Percentiles rank a stretch among this genome's conserved stretches.
These are phyloP conservation scores for Cephus pygmeus DNA, from an alignment of 2,888 invertebrate species.

Conservation along the genomic window DNA sequence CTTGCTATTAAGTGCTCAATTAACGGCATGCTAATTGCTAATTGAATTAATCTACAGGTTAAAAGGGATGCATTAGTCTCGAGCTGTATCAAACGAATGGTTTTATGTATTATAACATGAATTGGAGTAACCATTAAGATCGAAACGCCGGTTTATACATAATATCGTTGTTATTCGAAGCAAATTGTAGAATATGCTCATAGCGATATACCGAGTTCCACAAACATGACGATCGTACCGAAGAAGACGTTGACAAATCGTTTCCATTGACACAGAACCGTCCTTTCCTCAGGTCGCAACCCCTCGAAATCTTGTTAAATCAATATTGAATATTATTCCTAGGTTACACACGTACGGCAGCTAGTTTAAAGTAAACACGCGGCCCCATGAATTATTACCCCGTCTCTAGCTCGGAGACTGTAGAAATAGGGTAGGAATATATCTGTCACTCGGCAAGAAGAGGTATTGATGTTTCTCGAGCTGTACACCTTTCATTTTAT, in stretches of 20 bases:
- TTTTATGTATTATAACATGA: too few species aligned
- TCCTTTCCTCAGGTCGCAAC: slow-evolving; percentile 24
- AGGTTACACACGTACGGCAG: slow-evolving; percentile 30
- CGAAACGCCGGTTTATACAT: too few species aligned
- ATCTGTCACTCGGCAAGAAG: slow-evolving; percentile 27
- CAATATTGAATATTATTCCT: slow-evolving; percentile 50
- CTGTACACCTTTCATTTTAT: slow-evolving; percentile 22
- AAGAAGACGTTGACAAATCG: slow-evolving; percentile 5
- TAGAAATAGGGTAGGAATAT: slow-evolving; percentile 15
- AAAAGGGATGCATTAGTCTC: too few species aligned
- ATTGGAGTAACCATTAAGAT: too few species aligned
- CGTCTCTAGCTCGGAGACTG: slow-evolving; percentile 9
- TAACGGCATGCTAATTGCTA: too few species aligned
- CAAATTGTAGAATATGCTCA: too few species aligned
- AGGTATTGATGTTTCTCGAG: slow-evolving; percentile 26
- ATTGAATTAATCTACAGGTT: too few species aligned
- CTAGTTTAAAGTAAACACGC: slow-evolving; percentile 42
- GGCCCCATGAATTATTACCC: slow-evolving; percentile 34
- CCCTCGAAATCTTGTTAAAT: slow-evolving; percentile 42
- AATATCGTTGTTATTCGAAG: too few species aligned
- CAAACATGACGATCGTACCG: slow-evolving; percentile 3
- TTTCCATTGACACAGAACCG: background rate
- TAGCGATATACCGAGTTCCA: background rate
- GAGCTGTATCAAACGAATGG: too few species aligned
- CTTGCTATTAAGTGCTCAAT: too few species aligned